Base-by-base conservation (phyloP, 2,888 invertebrate genomes). In the Strigamia transsilvanica region DNA sequence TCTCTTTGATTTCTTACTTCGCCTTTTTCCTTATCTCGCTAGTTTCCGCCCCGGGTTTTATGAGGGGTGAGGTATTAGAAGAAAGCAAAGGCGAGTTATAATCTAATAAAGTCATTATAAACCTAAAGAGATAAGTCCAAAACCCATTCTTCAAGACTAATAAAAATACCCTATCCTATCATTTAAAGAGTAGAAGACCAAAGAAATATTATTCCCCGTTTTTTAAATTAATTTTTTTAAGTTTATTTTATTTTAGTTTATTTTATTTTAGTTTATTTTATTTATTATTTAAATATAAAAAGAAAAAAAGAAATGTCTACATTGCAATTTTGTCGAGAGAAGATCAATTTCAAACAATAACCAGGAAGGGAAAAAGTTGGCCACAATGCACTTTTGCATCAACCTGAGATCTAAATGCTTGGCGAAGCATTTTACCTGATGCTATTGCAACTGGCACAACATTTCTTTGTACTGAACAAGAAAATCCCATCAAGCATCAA, bases 41-140 rank as follows among this genome's bases (percentile, higher is more conserved):
- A 51, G 51, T 51, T 51, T 51, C 51, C 51, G 51, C 51, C 15
- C 51, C 51, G 51, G 51, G 51, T 51, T 51, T 51, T 51, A 51
- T 51, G 51, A 51, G 51, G 51, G 51, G 51, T 51, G 51, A 51
- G 51, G 51, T 51, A 51, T 51, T 51, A 51, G 51, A 51, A 51
- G 15, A 51, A 51, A 51, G 51, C 51, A 51, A 51, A 51, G 51
- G 51, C 51, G 51, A 51, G 51, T 51, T 51, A 51, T 51, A 51
- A 51, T 51, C 51, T 51, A 51, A 51, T 51, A 51, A 51, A 51
- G 51, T 51, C 51, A 51, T 51, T 51, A 51, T 51, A 51, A 51
- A 51, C 51, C 51, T 51, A 51, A 51, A 51, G 51, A 51, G 51
- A 51, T 51, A 51, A 51, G 51, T 51, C 51, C 13, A 51, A 51